Evolutionary conservation across 2,113 vertebrate species (phyloP).

Genomic region (Amblyornis subalaris): DNA sequence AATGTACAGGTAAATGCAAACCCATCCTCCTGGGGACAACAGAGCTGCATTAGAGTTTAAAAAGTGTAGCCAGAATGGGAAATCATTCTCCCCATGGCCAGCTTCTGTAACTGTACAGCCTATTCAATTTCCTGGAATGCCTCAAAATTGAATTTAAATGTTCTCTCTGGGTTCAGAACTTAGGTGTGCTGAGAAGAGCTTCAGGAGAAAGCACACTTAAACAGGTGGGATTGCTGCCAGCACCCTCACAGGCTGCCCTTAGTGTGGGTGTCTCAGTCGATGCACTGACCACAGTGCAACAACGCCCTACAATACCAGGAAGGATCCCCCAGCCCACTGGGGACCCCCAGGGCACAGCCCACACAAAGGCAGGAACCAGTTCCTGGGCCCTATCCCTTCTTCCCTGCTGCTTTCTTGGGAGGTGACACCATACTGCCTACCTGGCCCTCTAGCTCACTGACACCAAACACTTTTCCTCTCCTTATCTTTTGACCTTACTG

Average conservation of each 20-base stretch:
- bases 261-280: fast-evolving
- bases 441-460: not conserved
- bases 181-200: not conserved
- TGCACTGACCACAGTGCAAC: fast-evolving
- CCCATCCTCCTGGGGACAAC: not conserved
- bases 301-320: fast-evolving
- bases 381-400: not conserved
- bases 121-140: not conserved
- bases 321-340: fast-evolving
- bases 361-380: not conserved
- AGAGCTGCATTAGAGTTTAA: not conserved
- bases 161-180: not conserved
- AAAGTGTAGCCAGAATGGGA: not conserved
- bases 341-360: fast-evolving
- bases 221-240: fast-evolving
- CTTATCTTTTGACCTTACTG: not conserved
- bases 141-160: not conserved
- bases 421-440: fast-evolving
- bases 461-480: not conserved
- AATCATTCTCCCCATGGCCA: not conserved
- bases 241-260: fast-evolving
- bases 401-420: fast-evolving
- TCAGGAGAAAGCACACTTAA: not conserved
- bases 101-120: not conserved
- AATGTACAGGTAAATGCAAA: not conserved